A percentile compares a stretch with the other conserved stretches of the same genome.
Conservation (phyloP, 2,888 invertebrate genomes). For the Apoderus coryli region DNA sequence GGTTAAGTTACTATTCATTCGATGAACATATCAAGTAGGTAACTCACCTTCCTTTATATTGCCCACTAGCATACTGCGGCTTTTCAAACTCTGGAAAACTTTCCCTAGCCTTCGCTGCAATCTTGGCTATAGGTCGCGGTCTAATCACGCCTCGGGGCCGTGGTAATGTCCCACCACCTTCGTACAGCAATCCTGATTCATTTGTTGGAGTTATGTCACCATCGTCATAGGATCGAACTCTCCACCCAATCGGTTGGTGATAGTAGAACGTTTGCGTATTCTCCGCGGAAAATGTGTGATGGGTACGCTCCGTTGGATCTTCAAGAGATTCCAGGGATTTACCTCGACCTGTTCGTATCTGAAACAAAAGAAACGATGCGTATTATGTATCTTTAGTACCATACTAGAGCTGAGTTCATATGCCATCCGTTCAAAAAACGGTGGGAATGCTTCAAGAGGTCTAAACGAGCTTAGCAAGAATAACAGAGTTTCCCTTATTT, state of each 20-base stretch:
- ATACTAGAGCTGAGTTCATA: no score
- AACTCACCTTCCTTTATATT: no score
- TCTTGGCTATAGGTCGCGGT: slow-evolving; percentile 71
- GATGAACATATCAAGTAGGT: no score
- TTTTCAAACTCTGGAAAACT: slow-evolving; percentile 34
- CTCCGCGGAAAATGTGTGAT: slow-evolving; percentile 44
- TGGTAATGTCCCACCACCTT: slow-evolving; percentile 75
- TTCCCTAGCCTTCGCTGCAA: slow-evolving; percentile 39
- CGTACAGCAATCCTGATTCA: slow-evolving; percentile 40
- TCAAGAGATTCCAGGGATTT: slow-evolving; percentile 76
- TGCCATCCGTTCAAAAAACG: no score
- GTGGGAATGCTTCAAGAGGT: no score
- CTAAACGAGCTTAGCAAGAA: no score
- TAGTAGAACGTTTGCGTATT: slow-evolving; percentile 41
- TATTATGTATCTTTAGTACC: no score
- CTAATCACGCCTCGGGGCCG: slow-evolving; percentile 69
- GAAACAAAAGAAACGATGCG: no score
- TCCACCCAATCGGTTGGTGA: slow-evolving; percentile 33
- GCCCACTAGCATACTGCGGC: no score
- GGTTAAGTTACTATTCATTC: no score
- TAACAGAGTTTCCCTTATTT: no score
- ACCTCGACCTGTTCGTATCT: slow-evolving; percentile 71
- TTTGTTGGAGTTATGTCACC: slow-evolving; percentile 85
- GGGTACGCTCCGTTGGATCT: slow-evolving; percentile 54
- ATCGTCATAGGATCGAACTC: slow-evolving; percentile 63